phyloP scores from a whole-genome alignment of 2,113 vertebrate genomes.

The Takifugu flavidus region DNA sequence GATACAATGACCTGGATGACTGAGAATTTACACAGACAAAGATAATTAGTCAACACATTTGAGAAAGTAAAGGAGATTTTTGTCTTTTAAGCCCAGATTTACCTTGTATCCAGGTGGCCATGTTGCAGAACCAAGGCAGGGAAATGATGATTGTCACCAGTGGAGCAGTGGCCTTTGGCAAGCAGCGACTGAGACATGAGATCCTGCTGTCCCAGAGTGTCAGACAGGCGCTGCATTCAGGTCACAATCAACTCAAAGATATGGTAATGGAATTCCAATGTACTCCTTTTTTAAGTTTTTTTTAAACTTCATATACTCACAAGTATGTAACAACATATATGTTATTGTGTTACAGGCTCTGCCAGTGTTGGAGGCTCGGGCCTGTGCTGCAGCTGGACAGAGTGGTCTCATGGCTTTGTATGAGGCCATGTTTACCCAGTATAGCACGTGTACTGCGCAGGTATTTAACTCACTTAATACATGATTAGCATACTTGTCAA shows the following conservation, averaged over 20 bases:
- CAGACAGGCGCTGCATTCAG: conserved; percentile 91
- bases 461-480: conserved; percentile 56
- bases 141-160: conserved; percentile 99
- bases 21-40: too few species aligned
- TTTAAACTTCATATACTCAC: too few species aligned
- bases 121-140: conserved; percentile 94
- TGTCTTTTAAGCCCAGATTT: not conserved
- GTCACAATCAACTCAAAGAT: conserved; percentile 94
- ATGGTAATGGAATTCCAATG: conserved; percentile 72
- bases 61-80: too few species aligned
- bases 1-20: too few species aligned
- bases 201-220: conserved; percentile 97
- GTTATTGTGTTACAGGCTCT: conserved; percentile 74
- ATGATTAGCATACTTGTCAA: not conserved
- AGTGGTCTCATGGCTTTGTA: conserved; percentile 98
- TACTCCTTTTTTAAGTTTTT: too few species aligned
- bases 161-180: conserved; percentile 96
- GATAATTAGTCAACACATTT: too few species aligned
- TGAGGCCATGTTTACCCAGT: conserved; percentile 98
- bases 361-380: conserved; percentile 90
- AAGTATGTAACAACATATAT: not conserved
- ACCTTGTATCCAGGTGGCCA: conserved; percentile 80
- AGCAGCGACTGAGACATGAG: conserved; percentile 92
- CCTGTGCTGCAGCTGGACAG: conserved; percentile 95
- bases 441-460: conserved; percentile 96